phyloP scores from a whole-genome alignment of 2,797 vertebrate species.

The Pangasius krempfi region DNA sequence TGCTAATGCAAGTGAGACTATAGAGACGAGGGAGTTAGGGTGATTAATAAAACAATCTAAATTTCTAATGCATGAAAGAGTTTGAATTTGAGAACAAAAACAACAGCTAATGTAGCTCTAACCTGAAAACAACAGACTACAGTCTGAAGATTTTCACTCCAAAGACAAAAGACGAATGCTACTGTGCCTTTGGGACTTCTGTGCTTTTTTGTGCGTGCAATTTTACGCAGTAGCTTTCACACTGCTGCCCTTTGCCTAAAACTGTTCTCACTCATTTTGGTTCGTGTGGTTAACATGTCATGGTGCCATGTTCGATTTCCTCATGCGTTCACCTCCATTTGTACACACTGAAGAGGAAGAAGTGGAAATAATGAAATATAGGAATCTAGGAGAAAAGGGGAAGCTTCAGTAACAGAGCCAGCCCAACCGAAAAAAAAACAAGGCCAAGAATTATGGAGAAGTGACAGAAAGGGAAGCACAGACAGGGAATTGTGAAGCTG shows the following conservation, averaged over 20 bases:
- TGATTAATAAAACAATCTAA: conserved; percentile 21
- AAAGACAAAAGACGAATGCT: neutral
- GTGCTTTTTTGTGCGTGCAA: neutral
- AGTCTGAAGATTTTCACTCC: neutral
- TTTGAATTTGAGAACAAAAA: conserved; percentile 16
- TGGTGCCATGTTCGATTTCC: conserved; percentile 83
- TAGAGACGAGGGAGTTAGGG: neutral
- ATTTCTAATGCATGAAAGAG: neutral
- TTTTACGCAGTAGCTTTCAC: conserved; percentile 13
- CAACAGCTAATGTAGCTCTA: neutral
- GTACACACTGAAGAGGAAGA: conserved; percentile 90
- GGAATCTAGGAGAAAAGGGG: conserved; percentile 95
- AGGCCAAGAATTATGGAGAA: conserved; percentile 94
- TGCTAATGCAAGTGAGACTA: conserved; percentile 26
- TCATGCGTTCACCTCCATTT: conserved; percentile 76
- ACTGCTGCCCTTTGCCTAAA: conserved; percentile 43
- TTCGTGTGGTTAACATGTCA: conserved; percentile 78
- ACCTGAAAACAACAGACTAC: neutral
- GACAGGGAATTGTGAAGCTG: conserved; percentile 85
- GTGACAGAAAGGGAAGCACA: conserved; percentile 96
- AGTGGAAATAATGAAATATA: conserved; percentile 92
- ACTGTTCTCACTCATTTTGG: conserved; percentile 45
- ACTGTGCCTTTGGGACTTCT: neutral
- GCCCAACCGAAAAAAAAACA: conserved; percentile 87
- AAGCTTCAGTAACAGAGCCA: conserved; percentile 82